A percentile compares a stretch with the other conserved stretches of the same genome.
These are phyloP conservation scores for Drosophila testacea DNA, from an alignment of 2,888 invertebrate species.

Conservation along the genomic window DNA sequence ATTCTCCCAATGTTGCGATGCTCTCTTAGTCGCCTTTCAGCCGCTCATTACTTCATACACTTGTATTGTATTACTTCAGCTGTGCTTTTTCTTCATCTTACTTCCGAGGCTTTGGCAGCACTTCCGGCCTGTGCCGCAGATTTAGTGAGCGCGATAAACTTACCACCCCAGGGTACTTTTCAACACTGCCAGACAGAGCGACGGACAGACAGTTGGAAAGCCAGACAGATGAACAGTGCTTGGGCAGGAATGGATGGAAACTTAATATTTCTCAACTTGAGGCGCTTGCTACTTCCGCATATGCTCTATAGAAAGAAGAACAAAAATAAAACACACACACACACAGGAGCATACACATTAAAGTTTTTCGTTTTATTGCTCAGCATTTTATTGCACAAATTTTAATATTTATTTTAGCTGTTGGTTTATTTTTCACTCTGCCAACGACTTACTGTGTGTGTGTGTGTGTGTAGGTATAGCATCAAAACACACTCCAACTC, in stretches of 20 bases:
- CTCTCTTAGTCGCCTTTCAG: conserved; percentile 12
- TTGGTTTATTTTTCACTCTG: conserved; percentile 62
- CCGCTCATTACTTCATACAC: conserved; percentile 48
- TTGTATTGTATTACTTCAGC: conserved; percentile 48
- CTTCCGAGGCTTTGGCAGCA: conserved; percentile 40
- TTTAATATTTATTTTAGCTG: conserved; percentile 75
- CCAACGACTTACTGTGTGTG: conserved; percentile 21
- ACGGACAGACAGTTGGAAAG: conserved; percentile 5
- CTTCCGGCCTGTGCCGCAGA: conserved; percentile 62
- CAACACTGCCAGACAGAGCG: conserved; percentile 48
- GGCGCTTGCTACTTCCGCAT: conserved; percentile 72
- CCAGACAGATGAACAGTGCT: conserved; percentile 1
- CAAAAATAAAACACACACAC: conserved; percentile 4
- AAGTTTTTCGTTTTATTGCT: conserved; percentile 60
- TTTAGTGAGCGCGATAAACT: conserved; percentile 71
- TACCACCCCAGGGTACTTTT: conserved; percentile 54
- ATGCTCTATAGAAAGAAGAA: conserved; percentile 49
- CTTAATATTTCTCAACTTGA: conserved; percentile 66
- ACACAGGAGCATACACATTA: conserved; percentile 11
- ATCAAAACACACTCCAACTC: conserved; percentile 2
- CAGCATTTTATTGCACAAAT: conserved; percentile 72
- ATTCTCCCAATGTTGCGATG: conserved; percentile 28
- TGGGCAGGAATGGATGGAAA: conserved; percentile 26
- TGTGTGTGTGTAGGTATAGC: conserved; percentile 6
- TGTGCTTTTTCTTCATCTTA: conserved; percentile 24